Percentiles rank a stretch among this genome's conserved stretches.
Evolutionary conservation across 2,113 vertebrate genomes (phyloP).

Genomic region (Platanista minor): DNA sequence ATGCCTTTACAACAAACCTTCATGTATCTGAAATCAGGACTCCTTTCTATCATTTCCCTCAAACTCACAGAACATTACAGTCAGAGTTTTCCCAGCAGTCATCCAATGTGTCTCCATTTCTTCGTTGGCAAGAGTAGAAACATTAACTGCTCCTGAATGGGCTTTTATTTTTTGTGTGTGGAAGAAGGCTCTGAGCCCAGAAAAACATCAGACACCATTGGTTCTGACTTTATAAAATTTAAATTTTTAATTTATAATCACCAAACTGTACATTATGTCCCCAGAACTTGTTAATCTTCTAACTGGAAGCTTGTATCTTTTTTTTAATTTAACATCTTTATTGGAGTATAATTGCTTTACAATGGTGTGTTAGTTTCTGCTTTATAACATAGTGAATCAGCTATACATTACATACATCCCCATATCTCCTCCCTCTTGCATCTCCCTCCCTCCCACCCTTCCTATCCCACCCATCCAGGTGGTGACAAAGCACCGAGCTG

Average conservation of each 20-base stretch:
- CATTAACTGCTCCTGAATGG: neutral
- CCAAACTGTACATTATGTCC: neutral
- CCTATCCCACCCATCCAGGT: no score
- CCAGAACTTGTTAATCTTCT: neutral
- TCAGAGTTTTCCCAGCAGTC: neutral
- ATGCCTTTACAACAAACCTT: neutral
- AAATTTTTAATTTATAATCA: neutral
- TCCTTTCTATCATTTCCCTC: neutral
- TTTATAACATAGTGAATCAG: no score
- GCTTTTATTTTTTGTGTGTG: neutral
- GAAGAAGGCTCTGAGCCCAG: neutral
- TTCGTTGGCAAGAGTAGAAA: neutral
- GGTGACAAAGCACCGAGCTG: no score
- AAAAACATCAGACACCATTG: neutral
- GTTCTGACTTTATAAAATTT: neutral
- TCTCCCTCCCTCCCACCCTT: no score
- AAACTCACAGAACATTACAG: neutral
- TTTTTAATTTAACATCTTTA: no score
- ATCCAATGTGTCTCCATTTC: neutral
- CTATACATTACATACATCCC: no score
- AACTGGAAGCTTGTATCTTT: neutral
- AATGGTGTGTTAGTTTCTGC: no score
- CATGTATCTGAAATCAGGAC: neutral
- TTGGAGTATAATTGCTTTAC: no score
- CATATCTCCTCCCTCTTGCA: no score